Base-by-base conservation (phyloP, 2,113 vertebrate genomes). In the Papio anubis region DNA sequence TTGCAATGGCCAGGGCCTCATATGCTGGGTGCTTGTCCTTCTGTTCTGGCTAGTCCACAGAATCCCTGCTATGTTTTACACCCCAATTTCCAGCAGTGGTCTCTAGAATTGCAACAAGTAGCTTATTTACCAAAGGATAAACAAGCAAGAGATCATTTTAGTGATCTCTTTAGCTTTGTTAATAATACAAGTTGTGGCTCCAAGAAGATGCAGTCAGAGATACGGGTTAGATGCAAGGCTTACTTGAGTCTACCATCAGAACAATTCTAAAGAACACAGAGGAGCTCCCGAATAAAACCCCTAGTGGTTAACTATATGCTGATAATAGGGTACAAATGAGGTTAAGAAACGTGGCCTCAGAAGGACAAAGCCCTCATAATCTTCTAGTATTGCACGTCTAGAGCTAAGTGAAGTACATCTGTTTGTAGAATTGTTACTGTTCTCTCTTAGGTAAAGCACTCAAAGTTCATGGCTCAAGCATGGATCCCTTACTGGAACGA, bases 131-230 rank as follows among this genome's bases (percentile, higher is more conserved):
- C 57, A 82, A 78, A 76, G 45, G 21, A 96, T 82, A 83, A 92
- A 89, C 12, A 92, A 93, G 80, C 23, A 94, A 88, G 81, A 89
- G 61, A 89, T 86, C 11, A 52, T 96, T 92, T 97, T 59, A 61
- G 68, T 52, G 27, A 40, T 32, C 27, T 64, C 27, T 64, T 64
- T 32, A 64, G 61, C 61, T 64, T 64, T 30, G 61, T 64, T 82
- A 79, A 86, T 66, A 66, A 66, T 64, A 55, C 61, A 89, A 76
- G 66, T 23, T 85, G 16, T 13, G 89, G n/a, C 38, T 73, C 50
- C 61, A 55, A 87, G 64, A 81, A 81, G 30, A 14, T 55, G 75
- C 30, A 82, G 48, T 75, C 75, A 90, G 76, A 57, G 43, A 57
- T 43, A 12, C 35, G 20, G 59, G 50, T 45, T 55, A 72, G 20